Evolutionary conservation across 2,888 invertebrate species (phyloP), one percentile per base, ranked within the genome.

Genomic region (Oxycera nigricornis): DNA sequence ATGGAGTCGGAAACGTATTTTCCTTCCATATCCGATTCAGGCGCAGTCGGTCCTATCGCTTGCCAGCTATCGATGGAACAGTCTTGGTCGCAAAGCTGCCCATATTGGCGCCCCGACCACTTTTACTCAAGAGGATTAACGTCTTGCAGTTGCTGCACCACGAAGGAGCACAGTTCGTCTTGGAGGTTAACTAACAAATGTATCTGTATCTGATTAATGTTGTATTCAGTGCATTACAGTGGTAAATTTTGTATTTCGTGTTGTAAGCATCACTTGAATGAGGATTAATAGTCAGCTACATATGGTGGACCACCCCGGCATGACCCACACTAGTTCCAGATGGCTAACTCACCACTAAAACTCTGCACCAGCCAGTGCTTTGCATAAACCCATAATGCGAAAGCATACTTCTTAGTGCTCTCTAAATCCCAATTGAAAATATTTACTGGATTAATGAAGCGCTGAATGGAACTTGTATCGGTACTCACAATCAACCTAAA

Each of bases 1-100:
- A n/a, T n/a, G 30, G 70, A 52, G 55, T 70, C 70, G 70, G 70
- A 70, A 70, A 70, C 52, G 70, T 52, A 70, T 70, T 70, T 31
- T 52, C 31, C 52, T 55, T 70, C 55, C 26, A 70, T 26, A 70
- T 70, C 70, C 70, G 70, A 70, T 70, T 39, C 11, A 20, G 17
- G 30, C n/a, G 61, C 9, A 17, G 61, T 31, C 61, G 31, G 30
- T 31, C 17, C 39, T 39, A 39, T 65, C 39, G 65, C 22, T 39
- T 11, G 30, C 46, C n/a, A n/a, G 55, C 24, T 35, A 30, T 30
- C 24, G 20, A 41, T 14, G 41, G 20, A 20, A 17, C 1, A 4
- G 55, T 24, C 20, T 55, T 55, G 9, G 55, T 24, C 22, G 55
- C 55, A 55, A 55, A 17, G 62, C 35, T 20, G 20, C 35, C 62